A percentile compares a stretch with the other conserved stretches of the same genome.
Conservation (phyloP, 1,140 invertebrate species). For the Dendroctonus valens region DNA sequence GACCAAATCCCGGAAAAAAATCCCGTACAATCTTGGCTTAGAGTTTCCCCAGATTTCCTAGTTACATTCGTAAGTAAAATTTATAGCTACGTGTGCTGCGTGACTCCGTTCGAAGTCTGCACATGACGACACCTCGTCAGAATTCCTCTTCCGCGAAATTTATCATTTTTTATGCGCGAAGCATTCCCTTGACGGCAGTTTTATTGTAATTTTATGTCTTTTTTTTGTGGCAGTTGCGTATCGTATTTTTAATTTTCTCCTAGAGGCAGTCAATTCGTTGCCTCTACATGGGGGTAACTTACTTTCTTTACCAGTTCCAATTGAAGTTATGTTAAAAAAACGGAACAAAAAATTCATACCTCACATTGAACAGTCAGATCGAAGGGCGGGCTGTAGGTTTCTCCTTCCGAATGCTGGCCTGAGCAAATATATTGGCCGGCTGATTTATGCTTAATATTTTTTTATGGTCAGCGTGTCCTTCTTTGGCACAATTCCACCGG, state of each 20-base stretch:
- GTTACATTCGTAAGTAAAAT: not conserved
- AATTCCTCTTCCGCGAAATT: constrained; percentile 38
- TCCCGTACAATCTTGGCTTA: not conserved
- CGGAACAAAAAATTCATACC: constrained; percentile 44
- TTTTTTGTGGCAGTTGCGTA: not conserved
- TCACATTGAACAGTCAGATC: constrained; percentile 66
- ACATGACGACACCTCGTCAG: constrained; percentile 43
- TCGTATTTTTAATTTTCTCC: not conserved
- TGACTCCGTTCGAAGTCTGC: constrained; percentile 33
- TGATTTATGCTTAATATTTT: constrained; percentile 46
- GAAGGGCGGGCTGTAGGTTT: constrained; percentile 62
- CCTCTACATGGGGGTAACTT: too few relatives aligned
- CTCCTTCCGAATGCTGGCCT: constrained; percentile 68
- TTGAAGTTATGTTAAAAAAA: too few relatives aligned
- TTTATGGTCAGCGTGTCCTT: constrained; percentile 55
- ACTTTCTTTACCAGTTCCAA: too few relatives aligned
- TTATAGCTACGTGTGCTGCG: not conserved
- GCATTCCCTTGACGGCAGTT: constrained; percentile 1
- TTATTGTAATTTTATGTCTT: constrained; percentile 14
- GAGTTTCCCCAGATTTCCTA: not conserved
- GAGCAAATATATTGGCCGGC: constrained; percentile 65
- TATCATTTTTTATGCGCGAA: constrained; percentile 35
- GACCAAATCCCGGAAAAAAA: too few relatives aligned
- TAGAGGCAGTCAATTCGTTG: not conserved
- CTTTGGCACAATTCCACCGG: constrained; percentile 57